Base-by-base conservation (phyloP, 2,113 vertebrate species). In the Marcusenius ussheri region DNA sequence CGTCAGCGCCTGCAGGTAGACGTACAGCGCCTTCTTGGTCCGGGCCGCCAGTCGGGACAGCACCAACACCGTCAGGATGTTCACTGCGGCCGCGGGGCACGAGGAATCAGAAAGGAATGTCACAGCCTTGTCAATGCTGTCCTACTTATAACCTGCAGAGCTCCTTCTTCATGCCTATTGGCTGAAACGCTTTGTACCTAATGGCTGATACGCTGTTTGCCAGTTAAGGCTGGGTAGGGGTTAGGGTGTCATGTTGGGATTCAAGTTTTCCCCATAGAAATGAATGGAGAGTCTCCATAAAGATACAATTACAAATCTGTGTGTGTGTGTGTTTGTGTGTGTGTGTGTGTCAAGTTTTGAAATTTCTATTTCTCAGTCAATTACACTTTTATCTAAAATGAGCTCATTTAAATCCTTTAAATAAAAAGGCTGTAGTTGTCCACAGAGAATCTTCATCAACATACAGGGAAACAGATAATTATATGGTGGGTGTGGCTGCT, bases 1-100 rank as follows among this genome's bases (percentile, higher is more conserved):
- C 0, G 97, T 98, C 93, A 99, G 95, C 0, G 98, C 97, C 93
- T 99, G 92, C 0, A 99, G 96, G 94, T 99, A 98, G 93, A 94
- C 95, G 93, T 98, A 99, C 0, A 98, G 97, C 0, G 97, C 94
- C 6, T 97, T 98, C 94, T 97, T 96, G 84, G 97, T 98, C 89
- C 96, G 97, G 15, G 90, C 87, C 0, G 97, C 96, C 53, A 99
- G 95, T 4, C 97, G 95, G 90, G 95, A 97, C 90, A 99, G 93
- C 2, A 97, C 96, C 93, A 97, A 94, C 0, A 96, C 90, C 0
- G 97, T 97, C 93, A 99, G 95, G 90, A 98, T 88, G 90, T 98
- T 99, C 83, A 97, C 98, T 99, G 95, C n/a, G 24, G 21, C 58
- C 45, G 90, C 0, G 10, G 83, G 0, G 74, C 46, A 0, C 6